phyloP scores from a whole-genome alignment of 2,888 invertebrate genomes.

The Brenthis hecate region DNA sequence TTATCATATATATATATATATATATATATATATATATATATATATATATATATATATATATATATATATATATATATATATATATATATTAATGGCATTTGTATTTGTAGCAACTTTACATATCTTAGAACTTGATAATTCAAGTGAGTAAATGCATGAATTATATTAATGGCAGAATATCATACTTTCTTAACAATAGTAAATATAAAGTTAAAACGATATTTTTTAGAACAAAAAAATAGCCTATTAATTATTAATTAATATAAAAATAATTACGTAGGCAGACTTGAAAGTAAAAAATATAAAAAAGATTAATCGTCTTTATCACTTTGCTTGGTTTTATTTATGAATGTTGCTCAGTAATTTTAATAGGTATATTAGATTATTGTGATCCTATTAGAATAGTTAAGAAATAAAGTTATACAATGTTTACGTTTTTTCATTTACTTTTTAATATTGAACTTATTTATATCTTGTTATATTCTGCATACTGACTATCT shows the following conservation, averaged over 20 bases:
- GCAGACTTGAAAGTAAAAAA: too few species aligned
- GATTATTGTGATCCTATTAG: constrained; percentile 9
- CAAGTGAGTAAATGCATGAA: not conserved
- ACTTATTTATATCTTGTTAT: too few species aligned
- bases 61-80: too few species aligned
- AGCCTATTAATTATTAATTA: too few species aligned
- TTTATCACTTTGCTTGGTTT: constrained; percentile 2
- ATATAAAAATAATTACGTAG: too few species aligned
- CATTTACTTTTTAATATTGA: not conserved
- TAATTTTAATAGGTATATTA: constrained; percentile 1
- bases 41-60: too few species aligned
- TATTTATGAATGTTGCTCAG: constrained; percentile 11
- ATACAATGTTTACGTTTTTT: constrained; percentile 14
- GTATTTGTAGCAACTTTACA: constrained; percentile 2
- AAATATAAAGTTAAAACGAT: not conserved
- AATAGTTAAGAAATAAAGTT: not conserved
- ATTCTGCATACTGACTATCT: too few species aligned
- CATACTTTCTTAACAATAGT: constrained; percentile 6
- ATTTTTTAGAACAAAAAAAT: too few species aligned
- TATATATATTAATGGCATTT: too few species aligned
- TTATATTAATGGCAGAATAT: not conserved
- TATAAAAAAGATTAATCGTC: not conserved
- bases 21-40: too few species aligned
- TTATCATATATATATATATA: too few species aligned
- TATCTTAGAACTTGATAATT: constrained; percentile 7